Conservation (phyloP, 2,888 invertebrate species). For the Mesorhabditis sp. region DNA sequence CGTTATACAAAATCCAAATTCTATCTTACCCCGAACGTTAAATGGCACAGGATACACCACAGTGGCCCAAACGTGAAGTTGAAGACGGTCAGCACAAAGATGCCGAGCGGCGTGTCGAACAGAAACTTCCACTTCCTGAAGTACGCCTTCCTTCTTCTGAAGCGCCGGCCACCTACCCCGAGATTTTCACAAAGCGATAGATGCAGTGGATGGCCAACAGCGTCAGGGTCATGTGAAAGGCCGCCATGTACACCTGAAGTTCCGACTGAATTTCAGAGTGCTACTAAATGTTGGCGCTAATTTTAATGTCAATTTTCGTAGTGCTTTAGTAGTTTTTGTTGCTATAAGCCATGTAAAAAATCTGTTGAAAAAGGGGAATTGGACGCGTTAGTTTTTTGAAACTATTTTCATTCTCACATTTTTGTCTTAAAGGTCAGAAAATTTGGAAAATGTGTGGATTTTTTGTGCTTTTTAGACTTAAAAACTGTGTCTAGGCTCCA, state of each 20-base stretch:
- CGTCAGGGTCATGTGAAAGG: background rate
- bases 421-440: no score
- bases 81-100: background rate
- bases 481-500: no score
- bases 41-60: background rate
- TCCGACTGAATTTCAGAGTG: no score
- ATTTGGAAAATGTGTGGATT: no score
- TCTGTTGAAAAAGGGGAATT: no score
- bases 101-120: background rate
- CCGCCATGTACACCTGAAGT: background rate
- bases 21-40: background rate
- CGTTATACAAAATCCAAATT: background rate
- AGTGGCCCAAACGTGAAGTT: conserved; percentile 1
- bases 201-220: background rate
- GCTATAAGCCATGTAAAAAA: no score
- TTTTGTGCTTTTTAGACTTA: no score
- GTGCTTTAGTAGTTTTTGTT: no score
- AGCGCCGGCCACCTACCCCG: background rate
- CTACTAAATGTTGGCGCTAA: no score
- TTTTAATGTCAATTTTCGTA: no score
- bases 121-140: background rate
- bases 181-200: background rate
- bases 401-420: no score
- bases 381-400: no score
- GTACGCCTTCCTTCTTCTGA: background rate